Evolutionary conservation across 2,797 vertebrate species (phyloP).

Genomic region (Myripristis murdjan): DNA sequence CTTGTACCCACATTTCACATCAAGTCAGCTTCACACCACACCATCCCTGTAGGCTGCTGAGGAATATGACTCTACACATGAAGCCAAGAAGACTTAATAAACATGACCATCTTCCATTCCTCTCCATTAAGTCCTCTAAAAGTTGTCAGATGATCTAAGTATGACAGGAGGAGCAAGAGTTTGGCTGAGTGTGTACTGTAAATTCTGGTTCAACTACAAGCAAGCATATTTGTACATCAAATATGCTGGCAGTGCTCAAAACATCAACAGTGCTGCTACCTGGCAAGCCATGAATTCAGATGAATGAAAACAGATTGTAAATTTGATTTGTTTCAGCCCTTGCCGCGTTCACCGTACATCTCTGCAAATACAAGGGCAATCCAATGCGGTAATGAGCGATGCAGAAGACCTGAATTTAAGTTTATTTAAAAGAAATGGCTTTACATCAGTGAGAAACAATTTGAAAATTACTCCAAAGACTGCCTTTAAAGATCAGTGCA

Average conservation of each 20-base stretch:
- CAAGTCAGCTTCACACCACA: slow-evolving; percentile 75
- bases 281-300: slow-evolving; percentile 41
- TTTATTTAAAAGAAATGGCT: slow-evolving; percentile 5
- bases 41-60: slow-evolving; percentile 67
- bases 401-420: slow-evolving; percentile 20
- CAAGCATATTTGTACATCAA: slow-evolving; percentile 68
- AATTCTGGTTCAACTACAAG: slow-evolving; percentile 66
- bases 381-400: slow-evolving; percentile 11
- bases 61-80: slow-evolving; percentile 57
- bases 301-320: slow-evolving; percentile 54
- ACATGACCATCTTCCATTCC: slow-evolving; percentile 74
- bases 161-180: slow-evolving; percentile 57
- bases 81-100: slow-evolving; percentile 80
- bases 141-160: slow-evolving; percentile 64
- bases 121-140: slow-evolving; percentile 73
- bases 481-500: not conserved
- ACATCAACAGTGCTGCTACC: slow-evolving; percentile 51
- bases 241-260: slow-evolving; percentile 44
- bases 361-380: not conserved
- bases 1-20: slow-evolving; percentile 82
- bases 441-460: not conserved
- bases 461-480: slow-evolving; percentile 5
- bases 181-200: slow-evolving; percentile 62
- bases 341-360: slow-evolving; percentile 16
- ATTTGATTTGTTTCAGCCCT: slow-evolving; percentile 63